phyloP scores from a whole-genome alignment of 2,113 vertebrate genomes.

The Eublepharis macularius region DNA sequence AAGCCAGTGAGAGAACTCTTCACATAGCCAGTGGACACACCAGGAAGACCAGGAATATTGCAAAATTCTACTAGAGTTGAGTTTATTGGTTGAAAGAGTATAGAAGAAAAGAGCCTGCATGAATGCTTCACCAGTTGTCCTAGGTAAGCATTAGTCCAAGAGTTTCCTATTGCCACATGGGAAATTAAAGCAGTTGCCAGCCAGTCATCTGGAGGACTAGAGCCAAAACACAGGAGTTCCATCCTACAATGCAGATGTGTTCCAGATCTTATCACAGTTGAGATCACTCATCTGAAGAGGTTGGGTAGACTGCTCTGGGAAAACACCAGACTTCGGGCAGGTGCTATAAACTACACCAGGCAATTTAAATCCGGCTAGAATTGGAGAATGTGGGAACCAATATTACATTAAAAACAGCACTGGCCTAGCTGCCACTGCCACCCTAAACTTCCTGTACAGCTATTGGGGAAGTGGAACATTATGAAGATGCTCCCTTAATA shows the following conservation, averaged over 20 bases:
- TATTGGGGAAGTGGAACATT: neutral
- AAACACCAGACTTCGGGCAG: neutral
- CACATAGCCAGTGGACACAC: neutral
- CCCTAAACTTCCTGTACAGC: neutral
- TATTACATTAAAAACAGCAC: neutral
- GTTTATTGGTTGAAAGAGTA: neutral
- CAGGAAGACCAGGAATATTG: neutral
- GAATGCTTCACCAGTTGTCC: neutral
- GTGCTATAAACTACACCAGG: too few species aligned
- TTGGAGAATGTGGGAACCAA: neutral
- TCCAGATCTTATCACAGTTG: neutral
- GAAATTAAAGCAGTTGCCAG: neutral
- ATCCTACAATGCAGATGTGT: neutral
- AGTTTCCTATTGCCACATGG: neutral
- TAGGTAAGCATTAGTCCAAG: neutral
- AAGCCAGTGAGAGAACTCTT: too few species aligned
- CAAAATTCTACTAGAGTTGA: neutral
- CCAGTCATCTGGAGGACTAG: neutral
- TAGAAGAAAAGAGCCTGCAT: neutral
- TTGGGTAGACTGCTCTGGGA: too few species aligned
- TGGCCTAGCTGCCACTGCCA: neutral
- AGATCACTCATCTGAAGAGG: neutral
- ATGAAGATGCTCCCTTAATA: conserved; percentile 26
- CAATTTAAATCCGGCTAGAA: too few species aligned
- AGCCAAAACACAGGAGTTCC: neutral